Conservation (phyloP, 2,888 invertebrate genomes). For the Drosophila robusta region DNA sequence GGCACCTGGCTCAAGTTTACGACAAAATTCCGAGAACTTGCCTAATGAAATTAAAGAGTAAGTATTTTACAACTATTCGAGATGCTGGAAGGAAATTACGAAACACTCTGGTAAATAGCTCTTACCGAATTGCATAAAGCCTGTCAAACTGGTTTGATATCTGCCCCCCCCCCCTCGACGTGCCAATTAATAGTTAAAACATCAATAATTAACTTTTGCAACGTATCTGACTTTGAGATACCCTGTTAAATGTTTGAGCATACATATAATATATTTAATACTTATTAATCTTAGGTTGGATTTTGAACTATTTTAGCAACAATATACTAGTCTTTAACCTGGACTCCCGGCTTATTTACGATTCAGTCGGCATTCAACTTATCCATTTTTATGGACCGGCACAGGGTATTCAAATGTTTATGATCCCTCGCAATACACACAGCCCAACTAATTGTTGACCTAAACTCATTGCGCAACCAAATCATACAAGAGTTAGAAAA, state of each 20-base stretch:
- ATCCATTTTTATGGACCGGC: too few species aligned
- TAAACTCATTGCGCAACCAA: neutral
- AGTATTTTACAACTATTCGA: constrained; percentile 1
- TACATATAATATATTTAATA: too few species aligned
- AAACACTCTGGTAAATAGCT: neutral
- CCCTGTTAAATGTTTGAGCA: neutral
- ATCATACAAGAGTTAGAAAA: constrained; percentile 10
- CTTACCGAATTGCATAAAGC: constrained; percentile 9
- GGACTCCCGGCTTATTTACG: too few species aligned
- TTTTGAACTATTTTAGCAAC: too few species aligned
- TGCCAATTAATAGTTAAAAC: constrained; percentile 1
- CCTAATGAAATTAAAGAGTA: constrained; percentile 22
- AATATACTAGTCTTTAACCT: too few species aligned
- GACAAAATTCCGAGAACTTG: neutral
- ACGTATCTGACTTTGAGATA: neutral
- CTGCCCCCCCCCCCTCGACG: neutral
- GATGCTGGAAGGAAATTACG: neutral
- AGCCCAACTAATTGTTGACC: constrained; percentile 8
- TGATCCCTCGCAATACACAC: neutral
- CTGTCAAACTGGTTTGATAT: constrained; percentile 10
- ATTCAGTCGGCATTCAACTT: too few species aligned
- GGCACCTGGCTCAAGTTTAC: constrained; percentile 11
- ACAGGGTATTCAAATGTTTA: neutral
- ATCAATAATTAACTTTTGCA: neutral
- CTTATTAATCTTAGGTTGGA: neutral